phyloP scores from a whole-genome alignment of 2,888 invertebrate genomes.

The Toxonevra muliebris region DNA sequence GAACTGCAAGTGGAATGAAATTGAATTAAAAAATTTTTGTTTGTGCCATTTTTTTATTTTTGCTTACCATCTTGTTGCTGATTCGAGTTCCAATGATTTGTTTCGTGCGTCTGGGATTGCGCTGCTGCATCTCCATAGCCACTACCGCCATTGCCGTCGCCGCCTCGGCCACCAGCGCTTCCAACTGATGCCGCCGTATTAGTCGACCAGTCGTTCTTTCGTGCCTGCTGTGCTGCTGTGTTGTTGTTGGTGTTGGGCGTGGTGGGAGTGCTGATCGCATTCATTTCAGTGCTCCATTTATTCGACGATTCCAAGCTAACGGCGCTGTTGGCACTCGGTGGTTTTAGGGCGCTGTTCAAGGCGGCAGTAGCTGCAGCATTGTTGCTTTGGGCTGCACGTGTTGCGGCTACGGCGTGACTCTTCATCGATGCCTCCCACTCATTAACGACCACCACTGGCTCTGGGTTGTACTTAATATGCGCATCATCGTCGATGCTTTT shows the following conservation, averaged over 20 bases:
- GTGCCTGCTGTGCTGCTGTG: constrained; percentile 41
- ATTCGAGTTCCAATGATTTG: constrained; percentile 46
- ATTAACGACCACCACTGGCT: constrained; percentile 32
- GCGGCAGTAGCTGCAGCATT: constrained; percentile 40
- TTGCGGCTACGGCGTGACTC: constrained; percentile 35
- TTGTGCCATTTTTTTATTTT: no score
- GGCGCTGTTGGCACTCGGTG: constrained; percentile 32
- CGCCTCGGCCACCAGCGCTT: constrained; percentile 40
- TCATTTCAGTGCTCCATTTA: constrained; percentile 61
- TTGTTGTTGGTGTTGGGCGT: constrained; percentile 43
- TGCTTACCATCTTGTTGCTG: constrained; percentile 30
- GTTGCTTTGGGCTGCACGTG: constrained; percentile 24
- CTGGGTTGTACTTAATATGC: constrained; percentile 27
- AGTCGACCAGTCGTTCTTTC: constrained; percentile 49
- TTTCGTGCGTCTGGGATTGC: constrained; percentile 21
- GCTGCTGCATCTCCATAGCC: constrained; percentile 42
- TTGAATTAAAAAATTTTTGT: no score
- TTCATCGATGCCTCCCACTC: constrained; percentile 50
- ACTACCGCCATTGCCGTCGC: constrained; percentile 31
- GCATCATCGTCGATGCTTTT: constrained; percentile 38
- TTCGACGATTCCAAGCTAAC: constrained; percentile 42
- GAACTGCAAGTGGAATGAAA: constrained; percentile 22
- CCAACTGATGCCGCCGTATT: constrained; percentile 41
- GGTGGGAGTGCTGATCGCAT: constrained; percentile 44
- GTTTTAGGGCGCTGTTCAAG: constrained; percentile 49